phyloP scores from a whole-genome alignment of 2,113 vertebrate species.

The Strix aluco region DNA sequence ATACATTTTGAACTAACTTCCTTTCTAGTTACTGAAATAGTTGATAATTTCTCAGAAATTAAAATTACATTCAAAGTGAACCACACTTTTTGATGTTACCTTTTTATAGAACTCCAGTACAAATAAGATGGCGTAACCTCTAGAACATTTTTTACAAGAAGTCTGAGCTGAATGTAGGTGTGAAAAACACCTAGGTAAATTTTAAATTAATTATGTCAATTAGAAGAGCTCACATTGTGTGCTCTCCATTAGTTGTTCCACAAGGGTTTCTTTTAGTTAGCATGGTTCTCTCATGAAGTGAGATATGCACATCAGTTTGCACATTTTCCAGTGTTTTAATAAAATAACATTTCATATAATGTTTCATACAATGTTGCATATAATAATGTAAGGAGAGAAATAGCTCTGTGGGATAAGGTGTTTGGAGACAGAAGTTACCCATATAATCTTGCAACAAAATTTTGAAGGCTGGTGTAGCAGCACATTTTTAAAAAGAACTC shows the following conservation, averaged over 20 bases:
- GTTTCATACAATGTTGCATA: neutral
- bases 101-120: neutral
- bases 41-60: neutral
- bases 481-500: neutral
- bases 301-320: neutral
- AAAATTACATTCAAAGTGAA: neutral
- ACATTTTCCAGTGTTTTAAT: neutral
- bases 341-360: neutral
- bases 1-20: neutral
- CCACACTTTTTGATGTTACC: neutral
- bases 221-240: neutral
- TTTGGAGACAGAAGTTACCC: neutral
- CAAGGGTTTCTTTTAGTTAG: neutral
- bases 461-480: neutral
- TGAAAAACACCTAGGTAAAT: neutral
- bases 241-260: neutral
- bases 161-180: neutral
- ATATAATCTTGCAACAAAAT: neutral
- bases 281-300: neutral
- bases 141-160: neutral
- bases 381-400: neutral
- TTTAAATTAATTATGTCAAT: neutral
- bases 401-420: neutral
- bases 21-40: neutral
- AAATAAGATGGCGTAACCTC: neutral